A percentile compares a stretch with the other conserved stretches of the same genome.
phyloP scores from a whole-genome alignment of 2,113 vertebrate genomes.

The Elgaria multicarinata region DNA sequence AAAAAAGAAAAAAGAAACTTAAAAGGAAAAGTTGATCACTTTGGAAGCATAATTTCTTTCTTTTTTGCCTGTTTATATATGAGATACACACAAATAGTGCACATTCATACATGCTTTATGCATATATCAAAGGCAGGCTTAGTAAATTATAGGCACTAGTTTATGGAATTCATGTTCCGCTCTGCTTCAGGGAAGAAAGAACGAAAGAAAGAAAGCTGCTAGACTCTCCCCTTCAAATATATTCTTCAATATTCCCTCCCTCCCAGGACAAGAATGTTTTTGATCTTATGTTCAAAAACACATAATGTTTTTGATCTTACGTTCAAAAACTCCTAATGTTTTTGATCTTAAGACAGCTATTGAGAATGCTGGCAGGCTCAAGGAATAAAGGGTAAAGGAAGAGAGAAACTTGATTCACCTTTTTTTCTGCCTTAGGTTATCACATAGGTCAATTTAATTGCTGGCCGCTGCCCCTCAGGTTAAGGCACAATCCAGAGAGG shows the following conservation, averaged over 20 bases:
- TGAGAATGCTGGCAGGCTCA: not conserved
- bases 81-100: not conserved
- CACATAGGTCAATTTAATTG: not conserved
- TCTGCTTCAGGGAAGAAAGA: not conserved
- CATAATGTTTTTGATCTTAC: not conserved
- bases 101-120: not conserved
- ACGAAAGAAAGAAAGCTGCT: not conserved
- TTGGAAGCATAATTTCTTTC: not conserved
- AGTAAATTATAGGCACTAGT: not conserved
- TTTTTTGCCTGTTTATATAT: not conserved
- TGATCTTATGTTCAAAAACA: too few species aligned
- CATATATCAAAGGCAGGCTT: not conserved
- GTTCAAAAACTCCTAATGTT: too few species aligned
- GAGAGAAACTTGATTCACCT: not conserved
- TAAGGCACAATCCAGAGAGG: not conserved
- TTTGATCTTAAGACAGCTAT: not conserved
- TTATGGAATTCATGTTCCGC: not conserved
- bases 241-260: not conserved
- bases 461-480: not conserved
- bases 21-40: not conserved
- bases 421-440: not conserved
- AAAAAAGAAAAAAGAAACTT: not conserved
- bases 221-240: not conserved
- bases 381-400: not conserved
- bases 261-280: not conserved